Evolutionary conservation across 2,888 invertebrate species (phyloP), one percentile per base, ranked within the genome.

Genomic region (Drosophila borborema): DNA sequence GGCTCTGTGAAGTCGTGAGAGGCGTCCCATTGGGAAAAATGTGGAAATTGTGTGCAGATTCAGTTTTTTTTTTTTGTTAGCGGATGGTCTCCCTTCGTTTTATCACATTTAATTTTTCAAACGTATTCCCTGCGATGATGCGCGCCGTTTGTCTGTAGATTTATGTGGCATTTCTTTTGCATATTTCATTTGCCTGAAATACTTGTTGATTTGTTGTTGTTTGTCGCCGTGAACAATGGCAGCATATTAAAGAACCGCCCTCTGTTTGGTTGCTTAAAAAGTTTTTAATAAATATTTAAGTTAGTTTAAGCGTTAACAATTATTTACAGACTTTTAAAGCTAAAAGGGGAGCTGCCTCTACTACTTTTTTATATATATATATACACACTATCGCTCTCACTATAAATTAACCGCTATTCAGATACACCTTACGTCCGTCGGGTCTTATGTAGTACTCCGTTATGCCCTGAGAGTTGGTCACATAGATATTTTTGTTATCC

Each of bases 361-460:
- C 18, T 8, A 53, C 36, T 12, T 51, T 51, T 51, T 38, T 20
- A 2, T 20, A 2, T 28, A 36, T 45, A 40, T 41, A n/a, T 41
- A 36, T 43, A 31, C 20, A 46, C 31, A 41, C 6, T 23, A 23
- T 28, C 38, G 6, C 38, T 9, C 9, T 34, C 12, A 10, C 28
- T 23, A 38, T 6, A 23, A 48, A 14, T 5, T 80, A 84, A 16
- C 74, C 79, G n/a, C 63, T 72, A 51, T 76, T 79, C 18, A 92
- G 65, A 63, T 92, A 92, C 0, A 93, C 81, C 65, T 92, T 92
- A 20, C 85, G 78, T 2, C 92, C 92, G 61, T 89, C 84, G 7
- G 91, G 90, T 6, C 89, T 91, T 53, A 93, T 82, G 31, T 91
- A 93, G 74, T 92, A 93, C 69, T 93, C 92, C 0, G 90, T 91